Evolutionary conservation across 2,797 vertebrate species (phyloP).

Genomic region (Numenius phaeopus): DNA sequence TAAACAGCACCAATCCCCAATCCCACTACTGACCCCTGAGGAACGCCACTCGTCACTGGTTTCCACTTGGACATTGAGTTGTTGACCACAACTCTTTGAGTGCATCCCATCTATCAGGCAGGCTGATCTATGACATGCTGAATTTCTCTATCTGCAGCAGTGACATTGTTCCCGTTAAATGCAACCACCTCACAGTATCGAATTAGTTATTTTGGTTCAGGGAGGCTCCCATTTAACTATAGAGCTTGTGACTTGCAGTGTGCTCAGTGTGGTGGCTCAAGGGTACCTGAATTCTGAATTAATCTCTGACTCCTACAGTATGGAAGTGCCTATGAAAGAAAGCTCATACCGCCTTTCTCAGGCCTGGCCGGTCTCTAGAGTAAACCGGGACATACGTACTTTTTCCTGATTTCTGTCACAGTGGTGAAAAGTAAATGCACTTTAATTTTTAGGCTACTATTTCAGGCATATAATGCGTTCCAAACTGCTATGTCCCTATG

Average conservation of each 20-base stretch:
- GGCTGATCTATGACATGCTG: not conserved
- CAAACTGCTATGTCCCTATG: not conserved
- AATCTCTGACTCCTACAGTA: not conserved
- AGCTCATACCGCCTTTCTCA: not conserved
- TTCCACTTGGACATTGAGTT: too few relatives aligned
- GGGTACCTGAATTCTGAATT: not conserved
- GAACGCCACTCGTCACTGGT: too few relatives aligned
- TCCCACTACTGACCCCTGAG: too few relatives aligned
- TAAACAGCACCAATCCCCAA: too few relatives aligned
- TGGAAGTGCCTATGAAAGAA: not conserved
- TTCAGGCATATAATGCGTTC: not conserved
- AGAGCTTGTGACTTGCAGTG: not conserved
- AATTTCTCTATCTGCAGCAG: not conserved
- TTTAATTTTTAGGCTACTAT: not conserved
- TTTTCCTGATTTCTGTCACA: not conserved
- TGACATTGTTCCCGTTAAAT: not conserved
- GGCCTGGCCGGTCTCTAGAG: not conserved
- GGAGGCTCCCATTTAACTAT: not conserved
- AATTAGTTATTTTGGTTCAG: not conserved
- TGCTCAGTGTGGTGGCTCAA: not conserved
- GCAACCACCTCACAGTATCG: not conserved
- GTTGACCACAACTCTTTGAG: too few relatives aligned
- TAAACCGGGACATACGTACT: not conserved
- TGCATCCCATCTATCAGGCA: not conserved
- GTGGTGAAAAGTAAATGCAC: not conserved